phyloP scores from a whole-genome alignment of 2,113 vertebrate species.

The Irena cyanogastra region DNA sequence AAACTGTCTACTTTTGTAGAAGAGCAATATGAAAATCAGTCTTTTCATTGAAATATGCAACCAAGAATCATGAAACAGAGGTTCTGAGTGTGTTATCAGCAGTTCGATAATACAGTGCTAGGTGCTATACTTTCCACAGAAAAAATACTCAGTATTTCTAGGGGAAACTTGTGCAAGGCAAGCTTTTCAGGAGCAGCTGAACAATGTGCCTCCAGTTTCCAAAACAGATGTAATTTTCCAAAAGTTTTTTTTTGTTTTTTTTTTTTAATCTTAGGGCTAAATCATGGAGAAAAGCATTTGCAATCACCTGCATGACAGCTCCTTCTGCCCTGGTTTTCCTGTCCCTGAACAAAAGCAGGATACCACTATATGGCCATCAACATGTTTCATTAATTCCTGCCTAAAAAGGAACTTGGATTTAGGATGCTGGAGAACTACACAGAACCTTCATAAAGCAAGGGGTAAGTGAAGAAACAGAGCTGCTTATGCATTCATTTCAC shows the following conservation, averaged over 20 bases:
- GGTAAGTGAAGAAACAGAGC: background rate
- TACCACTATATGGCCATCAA: fast-evolving
- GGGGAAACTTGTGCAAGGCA: background rate
- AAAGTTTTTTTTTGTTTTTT: background rate
- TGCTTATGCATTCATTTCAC: background rate
- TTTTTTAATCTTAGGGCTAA: background rate
- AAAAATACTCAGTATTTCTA: background rate
- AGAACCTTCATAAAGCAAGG: background rate
- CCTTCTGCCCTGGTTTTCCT: background rate
- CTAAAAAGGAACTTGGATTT: background rate
- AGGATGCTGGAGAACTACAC: background rate
- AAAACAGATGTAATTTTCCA: background rate
- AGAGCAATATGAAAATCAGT: background rate
- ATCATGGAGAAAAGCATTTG: background rate
- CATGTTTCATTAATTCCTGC: background rate
- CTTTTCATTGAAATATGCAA: background rate
- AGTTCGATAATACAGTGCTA: background rate
- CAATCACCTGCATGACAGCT: background rate
- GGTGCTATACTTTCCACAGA: background rate
- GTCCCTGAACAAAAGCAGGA: background rate
- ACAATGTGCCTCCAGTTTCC: background rate
- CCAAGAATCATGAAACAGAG: background rate
- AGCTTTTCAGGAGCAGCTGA: background rate
- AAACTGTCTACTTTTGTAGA: background rate
- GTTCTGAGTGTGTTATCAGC: background rate